Evolutionary conservation across 2,888 invertebrate species (phyloP).

Genomic region (Caenorhabditis sinica): DNA sequence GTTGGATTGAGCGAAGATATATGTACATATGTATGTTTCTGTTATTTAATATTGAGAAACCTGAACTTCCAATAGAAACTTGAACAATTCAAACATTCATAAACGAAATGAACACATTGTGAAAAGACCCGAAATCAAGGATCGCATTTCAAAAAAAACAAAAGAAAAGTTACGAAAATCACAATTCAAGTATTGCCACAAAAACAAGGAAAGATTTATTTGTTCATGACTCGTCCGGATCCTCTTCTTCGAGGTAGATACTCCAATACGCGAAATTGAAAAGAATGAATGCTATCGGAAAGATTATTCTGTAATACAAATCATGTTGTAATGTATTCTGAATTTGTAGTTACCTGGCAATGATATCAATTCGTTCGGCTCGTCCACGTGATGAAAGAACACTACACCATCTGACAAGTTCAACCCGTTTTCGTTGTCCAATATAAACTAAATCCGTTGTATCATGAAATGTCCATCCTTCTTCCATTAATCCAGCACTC

Average conservation of each 20-base stretch:
- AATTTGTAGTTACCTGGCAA: conserved; percentile 74
- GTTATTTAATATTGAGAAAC: no score
- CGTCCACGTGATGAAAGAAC: conserved; percentile 80
- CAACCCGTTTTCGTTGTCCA: conserved; percentile 81
- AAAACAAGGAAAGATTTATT: conserved; percentile 36
- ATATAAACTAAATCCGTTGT: conserved; percentile 66
- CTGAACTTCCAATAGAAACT: no score
- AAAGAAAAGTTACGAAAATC: background rate
- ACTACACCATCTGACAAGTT: conserved; percentile 82
- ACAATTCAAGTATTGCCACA: conserved; percentile 34
- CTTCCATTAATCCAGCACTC: conserved; percentile 69
- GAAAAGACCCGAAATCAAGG: no score
- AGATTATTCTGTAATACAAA: conserved; percentile 78
- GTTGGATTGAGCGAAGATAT: no score
- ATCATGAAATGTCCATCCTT: conserved; percentile 76
- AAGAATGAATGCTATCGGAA: conserved; percentile 81
- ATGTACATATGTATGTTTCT: no score
- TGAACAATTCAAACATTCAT: no score
- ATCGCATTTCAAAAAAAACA: no score
- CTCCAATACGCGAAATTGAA: conserved; percentile 83
- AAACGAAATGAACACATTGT: no score
- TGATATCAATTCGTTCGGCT: conserved; percentile 83
- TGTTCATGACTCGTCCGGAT: conserved; percentile 48
- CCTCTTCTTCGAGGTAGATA: conserved; percentile 79
- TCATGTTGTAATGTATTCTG: background rate